These are phyloP conservation scores for Tychaedon coryphoeus DNA, from an alignment of 2,113 vertebrate species.

Conservation along the genomic window DNA sequence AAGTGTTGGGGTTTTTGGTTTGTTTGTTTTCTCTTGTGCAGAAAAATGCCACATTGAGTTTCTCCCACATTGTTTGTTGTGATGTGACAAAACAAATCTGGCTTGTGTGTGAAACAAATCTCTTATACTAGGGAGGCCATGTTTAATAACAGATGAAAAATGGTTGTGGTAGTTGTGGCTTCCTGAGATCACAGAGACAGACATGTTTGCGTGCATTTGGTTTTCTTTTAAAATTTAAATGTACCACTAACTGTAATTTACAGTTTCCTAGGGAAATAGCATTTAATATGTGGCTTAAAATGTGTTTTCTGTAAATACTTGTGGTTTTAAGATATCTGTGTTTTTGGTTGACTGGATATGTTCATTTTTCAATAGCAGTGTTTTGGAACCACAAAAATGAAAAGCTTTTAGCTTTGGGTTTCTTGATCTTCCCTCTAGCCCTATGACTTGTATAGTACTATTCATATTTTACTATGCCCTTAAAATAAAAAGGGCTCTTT, in stretches of 20 bases:
- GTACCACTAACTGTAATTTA: slow-evolving; percentile 51
- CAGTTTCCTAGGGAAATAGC: slow-evolving; percentile 43
- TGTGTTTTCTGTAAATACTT: slow-evolving; percentile 43
- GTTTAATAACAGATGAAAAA: slow-evolving; percentile 25
- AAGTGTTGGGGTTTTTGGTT: background rate
- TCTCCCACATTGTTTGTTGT: background rate
- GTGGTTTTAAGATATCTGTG: slow-evolving; percentile 34
- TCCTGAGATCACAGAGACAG: slow-evolving; percentile 38
- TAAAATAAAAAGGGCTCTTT: background rate
- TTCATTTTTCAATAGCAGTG: background rate
- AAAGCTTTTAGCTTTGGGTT: slow-evolving; percentile 5
- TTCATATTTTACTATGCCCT: background rate
- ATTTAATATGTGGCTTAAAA: slow-evolving; percentile 48
- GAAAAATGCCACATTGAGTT: background rate
- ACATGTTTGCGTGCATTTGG: slow-evolving; percentile 2
- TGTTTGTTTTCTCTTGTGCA: background rate
- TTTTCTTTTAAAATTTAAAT: slow-evolving; percentile 50
- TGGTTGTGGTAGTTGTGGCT: slow-evolving; percentile 46
- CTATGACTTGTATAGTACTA: background rate
- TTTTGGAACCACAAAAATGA: slow-evolving; percentile 37
- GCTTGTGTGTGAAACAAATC: background rate
- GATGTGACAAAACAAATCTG: slow-evolving; percentile 27
- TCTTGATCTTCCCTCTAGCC: background rate
- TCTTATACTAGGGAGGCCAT: background rate
- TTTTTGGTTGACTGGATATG: slow-evolving; percentile 14